Evolutionary conservation across 2,888 invertebrate species (phyloP), one percentile per base, ranked within the genome.

Genomic region (Sialis lutaria): DNA sequence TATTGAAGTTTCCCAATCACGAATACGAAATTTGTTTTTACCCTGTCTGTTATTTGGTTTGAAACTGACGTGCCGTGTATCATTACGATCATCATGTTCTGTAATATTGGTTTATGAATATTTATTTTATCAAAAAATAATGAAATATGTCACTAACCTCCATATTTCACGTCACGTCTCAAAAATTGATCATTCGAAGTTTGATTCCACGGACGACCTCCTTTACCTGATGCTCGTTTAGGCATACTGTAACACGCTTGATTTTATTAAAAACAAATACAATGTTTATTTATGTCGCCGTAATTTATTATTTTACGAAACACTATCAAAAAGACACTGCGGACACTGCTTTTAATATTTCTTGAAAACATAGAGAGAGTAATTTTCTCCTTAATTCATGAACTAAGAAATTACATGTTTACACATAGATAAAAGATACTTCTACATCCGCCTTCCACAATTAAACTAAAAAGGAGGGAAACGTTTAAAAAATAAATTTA

Each of bases 31-130:
- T 9, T 50, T 45, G 13, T 46, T 50, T 34, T 67, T 67, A 53
- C 67, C 67, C 9, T 67, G 68, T 48, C 65, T 64, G 4, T 65
- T 64, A 8, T 66, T 67, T 42, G 69, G 63, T 55, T 75, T 75
- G 55, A 76, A 75, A 54, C 70, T 72, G 49, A 75, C 75, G 50
- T 73, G 64, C 44, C 72, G 61, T 9, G 64, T 67, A 48, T 62
- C 68, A 37, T 55, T 60, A 12, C 71, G 65, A 51, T 70, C 70
- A 59, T 71, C 70, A 52, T 71, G 71, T 59, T 71, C 71, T 71
- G 44, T 59, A 61, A 53, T 2, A 42, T n/a, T 40, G 46, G 39
- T 43, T 7, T 46, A 31, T 7, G 33, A 42, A 10, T 33, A 45
- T 33, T 34, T 33, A 1, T 33, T 34, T 6, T 10, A 6, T 1